Conservation (phyloP, 2,888 invertebrate genomes). For the Aleiodes leptofemur region DNA sequence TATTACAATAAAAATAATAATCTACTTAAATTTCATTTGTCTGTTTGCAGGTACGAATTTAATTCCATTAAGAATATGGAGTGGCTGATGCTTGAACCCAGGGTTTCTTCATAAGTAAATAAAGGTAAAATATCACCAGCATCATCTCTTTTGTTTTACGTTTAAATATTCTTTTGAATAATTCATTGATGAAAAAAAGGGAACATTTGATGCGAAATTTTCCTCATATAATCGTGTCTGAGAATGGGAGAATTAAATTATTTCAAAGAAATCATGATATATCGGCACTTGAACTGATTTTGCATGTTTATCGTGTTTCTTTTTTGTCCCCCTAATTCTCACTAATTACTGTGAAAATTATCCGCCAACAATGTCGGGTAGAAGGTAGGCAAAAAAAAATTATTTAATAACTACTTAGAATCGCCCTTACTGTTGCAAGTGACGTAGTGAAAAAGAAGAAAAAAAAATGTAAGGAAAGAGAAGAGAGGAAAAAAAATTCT, state of each 20-base stretch:
- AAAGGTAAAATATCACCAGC: constrained; percentile 27
- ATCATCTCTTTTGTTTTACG: too few species aligned
- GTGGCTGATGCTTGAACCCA: constrained; percentile 1
- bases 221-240: too few species aligned
- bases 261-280: too few species aligned
- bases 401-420: constrained; percentile 15
- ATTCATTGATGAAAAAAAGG: too few species aligned
- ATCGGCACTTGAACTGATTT: too few species aligned
- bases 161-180: too few species aligned
- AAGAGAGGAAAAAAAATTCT: constrained; percentile 41
- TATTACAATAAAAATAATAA: constrained; percentile 11
- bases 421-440: neutral
- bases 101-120: constrained; percentile 9
- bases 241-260: too few species aligned
- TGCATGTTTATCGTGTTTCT: too few species aligned
- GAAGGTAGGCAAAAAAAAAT: constrained; percentile 16
- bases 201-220: too few species aligned
- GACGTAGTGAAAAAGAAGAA: constrained; percentile 18
- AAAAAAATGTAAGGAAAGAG: constrained; percentile 25
- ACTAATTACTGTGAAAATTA: constrained; percentile 8
- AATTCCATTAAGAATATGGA: constrained; percentile 28
- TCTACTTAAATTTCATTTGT: constrained; percentile 21
- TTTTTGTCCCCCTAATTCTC: neutral
- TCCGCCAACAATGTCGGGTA: neutral
- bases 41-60: constrained; percentile 45